Base-by-base conservation (phyloP, 2,888 invertebrate genomes). In the Ophioninae sp. region DNA sequence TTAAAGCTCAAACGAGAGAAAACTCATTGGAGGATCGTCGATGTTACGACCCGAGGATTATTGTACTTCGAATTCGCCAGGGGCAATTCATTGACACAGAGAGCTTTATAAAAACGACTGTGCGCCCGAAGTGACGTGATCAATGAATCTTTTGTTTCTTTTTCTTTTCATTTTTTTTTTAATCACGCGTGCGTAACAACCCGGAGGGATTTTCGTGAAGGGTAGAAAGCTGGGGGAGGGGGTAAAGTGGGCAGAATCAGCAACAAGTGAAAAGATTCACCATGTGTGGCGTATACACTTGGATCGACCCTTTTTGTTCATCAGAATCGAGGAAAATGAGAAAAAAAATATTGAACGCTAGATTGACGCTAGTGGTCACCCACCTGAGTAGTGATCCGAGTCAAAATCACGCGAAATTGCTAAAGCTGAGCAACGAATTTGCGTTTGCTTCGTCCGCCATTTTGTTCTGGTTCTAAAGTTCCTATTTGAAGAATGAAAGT, bases 41-140 rank as follows among this genome's bases (percentile, higher is more conserved):
- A 72, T 77, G 64, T 22, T 44, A 20, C 37, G 10, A 51, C 17
- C 51, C 0, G 51, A 10, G 56, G 61, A 77, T 72, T 72, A 77
- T 77, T 77, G 72, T 73, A 68, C 77, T 81, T 73, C 67, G 77
- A 81, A 64, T 81, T 68, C 56, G 68, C 8, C 13, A 23, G 37
- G 61, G 9, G 37, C 7, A 37, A 41, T 39, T 41, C n/a, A 71
- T 23, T 17, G 20, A 58, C 56, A 22, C 23, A 71, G 13, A 13
- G 22, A 59, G 68, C 73, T 69, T 73, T 37, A 44, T 63, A 20
- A 73, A 9, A 78, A 56, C 69, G 56, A 63, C 20, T 51, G 78
- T n/a, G 51, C 64, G 17, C 76, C 41, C 63, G 56, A 73, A 56
- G 68, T 68, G 39, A 44, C 77, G 72, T 51, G 17, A 51, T 51